Evolutionary conservation across 2,888 invertebrate genomes (phyloP), one percentile per base, ranked within the genome.

Genomic region (Leptarthrus brevirostris): DNA sequence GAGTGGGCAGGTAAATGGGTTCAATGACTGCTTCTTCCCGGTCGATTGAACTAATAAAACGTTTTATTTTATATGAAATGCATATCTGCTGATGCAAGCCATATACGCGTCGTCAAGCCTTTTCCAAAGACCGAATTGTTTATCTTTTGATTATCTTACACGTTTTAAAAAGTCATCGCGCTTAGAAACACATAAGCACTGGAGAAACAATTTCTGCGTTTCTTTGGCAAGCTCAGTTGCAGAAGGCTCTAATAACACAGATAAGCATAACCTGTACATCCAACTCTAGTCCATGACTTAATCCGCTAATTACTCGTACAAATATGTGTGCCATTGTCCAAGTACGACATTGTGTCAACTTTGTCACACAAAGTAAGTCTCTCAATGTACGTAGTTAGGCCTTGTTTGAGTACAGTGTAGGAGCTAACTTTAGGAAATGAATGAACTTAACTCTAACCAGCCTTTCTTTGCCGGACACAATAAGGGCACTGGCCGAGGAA

Each of bases 271-370:
- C 30, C n/a, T 47, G 16, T 30, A 30, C 52, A 52, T 34, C 47
- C 26, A 26, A 20, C 20, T 6, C 22, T 5, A 36, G 69, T 2
- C 52, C 52, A 34, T 66, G 49, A 34, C 69, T 69, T 18, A 52
- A 69, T 69, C 52, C 12, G 30, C 69, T 69, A 69, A 69, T 69
- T 69, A 69, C 52, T 69, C 30, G 10, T 18, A 36, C 69, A 69
- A 69, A 69, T 34, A 69, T 52, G 16, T 66, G 18, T 34, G 69
- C n/a, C 20, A 52, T 20, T 69, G 36, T 69, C 52, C 52, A 52
- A 52, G 20, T 52, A 36, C 49, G 52, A 52, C 69, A 34, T 69
- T 69, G 69, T 69, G 69, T 69, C 69, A 69, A 69, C 69, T 52
- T 52, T 49, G 69, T 52, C 69, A 34, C 52, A 47, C 52, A 69